Evolutionary conservation across 2,113 vertebrate species (phyloP).

Genomic region (Xenopus laevis): DNA sequence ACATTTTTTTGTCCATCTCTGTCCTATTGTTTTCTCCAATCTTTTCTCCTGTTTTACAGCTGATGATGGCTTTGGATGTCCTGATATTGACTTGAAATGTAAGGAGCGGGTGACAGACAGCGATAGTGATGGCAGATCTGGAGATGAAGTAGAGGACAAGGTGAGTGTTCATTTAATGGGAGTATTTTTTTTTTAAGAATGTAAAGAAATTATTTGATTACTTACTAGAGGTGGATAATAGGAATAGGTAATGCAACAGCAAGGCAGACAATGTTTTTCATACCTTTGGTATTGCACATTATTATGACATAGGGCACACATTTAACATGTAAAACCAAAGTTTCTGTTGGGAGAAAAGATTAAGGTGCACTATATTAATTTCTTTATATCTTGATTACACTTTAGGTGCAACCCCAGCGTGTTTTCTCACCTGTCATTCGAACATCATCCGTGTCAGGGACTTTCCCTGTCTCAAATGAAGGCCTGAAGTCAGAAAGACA

Average conservation of each 20-base stretch:
- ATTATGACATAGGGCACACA: too few species aligned
- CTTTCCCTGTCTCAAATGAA: slow-evolving; percentile 46
- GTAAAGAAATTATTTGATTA: too few species aligned
- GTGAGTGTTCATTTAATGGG: slow-evolving; percentile 50
- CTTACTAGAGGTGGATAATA: too few species aligned
- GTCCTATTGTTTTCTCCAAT: background rate
- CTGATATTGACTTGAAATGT: slow-evolving; percentile 85
- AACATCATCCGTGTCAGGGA: slow-evolving; percentile 61
- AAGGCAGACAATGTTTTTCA: too few species aligned
- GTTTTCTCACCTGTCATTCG: slow-evolving; percentile 73
- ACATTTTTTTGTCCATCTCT: too few species aligned
- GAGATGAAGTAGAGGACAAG: slow-evolving; percentile 77
- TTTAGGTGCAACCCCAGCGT: slow-evolving; percentile 53
- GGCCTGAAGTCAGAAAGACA: slow-evolving; percentile 27
- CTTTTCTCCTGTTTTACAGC: slow-evolving; percentile 44
- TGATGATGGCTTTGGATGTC: slow-evolving; percentile 76
- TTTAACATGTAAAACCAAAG: too few species aligned
- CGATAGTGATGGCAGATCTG: slow-evolving; percentile 81
- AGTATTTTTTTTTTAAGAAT: too few species aligned
- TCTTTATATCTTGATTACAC: background rate
- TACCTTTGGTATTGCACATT: too few species aligned
- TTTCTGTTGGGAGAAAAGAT: too few species aligned
- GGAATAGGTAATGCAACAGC: too few species aligned
- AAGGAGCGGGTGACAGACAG: slow-evolving; percentile 88
- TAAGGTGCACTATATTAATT: too few species aligned